phyloP scores from a whole-genome alignment of 2,113 vertebrate species.

The Callopanchax toddi region DNA sequence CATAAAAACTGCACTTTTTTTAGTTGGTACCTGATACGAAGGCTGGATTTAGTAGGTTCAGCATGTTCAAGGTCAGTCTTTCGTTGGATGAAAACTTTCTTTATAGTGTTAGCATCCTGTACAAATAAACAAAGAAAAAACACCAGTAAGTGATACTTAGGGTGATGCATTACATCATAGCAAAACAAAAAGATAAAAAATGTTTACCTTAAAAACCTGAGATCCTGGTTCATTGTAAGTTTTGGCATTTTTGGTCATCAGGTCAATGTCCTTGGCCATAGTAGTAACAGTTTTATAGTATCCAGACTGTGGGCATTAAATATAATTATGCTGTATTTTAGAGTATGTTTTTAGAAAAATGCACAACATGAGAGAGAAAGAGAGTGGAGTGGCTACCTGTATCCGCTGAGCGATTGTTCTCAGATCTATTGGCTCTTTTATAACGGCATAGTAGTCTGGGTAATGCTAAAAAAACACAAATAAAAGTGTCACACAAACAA shows the following conservation, averaged over 20 bases:
- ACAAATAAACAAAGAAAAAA: conserved; percentile 62
- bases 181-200: conserved; percentile 24
- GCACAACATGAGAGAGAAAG: not conserved
- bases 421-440: conserved; percentile 98
- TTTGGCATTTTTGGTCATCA: conserved; percentile 98
- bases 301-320: conserved; percentile 81
- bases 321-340: not conserved
- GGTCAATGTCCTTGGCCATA: conserved; percentile 97
- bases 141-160: not conserved
- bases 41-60: conserved; percentile 93
- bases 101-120: conserved; percentile 97
- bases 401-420: conserved; percentile 95
- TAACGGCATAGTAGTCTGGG: conserved; percentile 99
- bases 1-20: not conserved
- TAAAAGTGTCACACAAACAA: not conserved
- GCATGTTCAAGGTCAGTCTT: conserved; percentile 95
- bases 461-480: conserved; percentile 88
- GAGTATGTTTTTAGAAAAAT: not conserved
- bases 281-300: conserved; percentile 93
- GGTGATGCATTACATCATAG: not conserved
- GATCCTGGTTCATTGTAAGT: conserved; percentile 99
- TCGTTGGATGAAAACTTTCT: conserved; percentile 96
- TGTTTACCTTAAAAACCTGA: conserved; percentile 96
- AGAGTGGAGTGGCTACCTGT: conserved; percentile 81
- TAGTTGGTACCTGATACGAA: conserved; percentile 89